Base-by-base conservation (phyloP, 2,797 vertebrate genomes). In the Brachyrhaphis roseni region DNA sequence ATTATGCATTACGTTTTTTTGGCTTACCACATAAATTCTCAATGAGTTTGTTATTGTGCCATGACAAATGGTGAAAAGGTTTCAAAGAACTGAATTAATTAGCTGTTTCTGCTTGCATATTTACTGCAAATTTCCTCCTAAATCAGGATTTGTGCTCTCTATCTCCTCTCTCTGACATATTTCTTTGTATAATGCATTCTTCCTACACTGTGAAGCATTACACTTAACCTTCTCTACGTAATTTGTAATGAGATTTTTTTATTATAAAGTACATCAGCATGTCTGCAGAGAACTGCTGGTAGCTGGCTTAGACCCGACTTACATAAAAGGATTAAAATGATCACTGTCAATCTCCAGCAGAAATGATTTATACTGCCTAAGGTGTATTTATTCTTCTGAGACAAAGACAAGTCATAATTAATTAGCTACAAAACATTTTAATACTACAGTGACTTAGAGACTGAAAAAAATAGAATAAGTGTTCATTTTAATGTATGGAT, bases 321-420 rank as follows among this genome's bases (percentile, higher is more conserved):
- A 78, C 81, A 85, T 88, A 84, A 90, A 82, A 55, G 90, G 93
- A 93, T 94, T 93, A 92, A 82, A 77, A 26, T 3, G 74, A 90
- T 90, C 80, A 86, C 78, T 88, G 91, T 91, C 91, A 91, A 83
- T 91, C 88, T 90, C 82, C 8, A 2, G 68, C 74, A 78, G 76
- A 82, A 79, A 85, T 86, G 16, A 88, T 92, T 90, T 85, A 83
- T 85, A 80, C 64, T 80, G 88, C 91, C 85, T 39, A 20, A 76
- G 87, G 88, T 89, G 82, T 74, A 71, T 41, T 81, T 84, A 88
- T 88, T 92, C 84, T 91, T 88, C 76, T 70, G 85, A 86, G 83
- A 91, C 80, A 84, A 86, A 89, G 75, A 87, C 86, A 36, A 87
- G 87, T 88, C 85, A 81, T 75, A 85, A 91, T 91, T 93, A 92